phyloP scores from a whole-genome alignment of 2,888 invertebrate species.

The Drosophila diplacantha region DNA sequence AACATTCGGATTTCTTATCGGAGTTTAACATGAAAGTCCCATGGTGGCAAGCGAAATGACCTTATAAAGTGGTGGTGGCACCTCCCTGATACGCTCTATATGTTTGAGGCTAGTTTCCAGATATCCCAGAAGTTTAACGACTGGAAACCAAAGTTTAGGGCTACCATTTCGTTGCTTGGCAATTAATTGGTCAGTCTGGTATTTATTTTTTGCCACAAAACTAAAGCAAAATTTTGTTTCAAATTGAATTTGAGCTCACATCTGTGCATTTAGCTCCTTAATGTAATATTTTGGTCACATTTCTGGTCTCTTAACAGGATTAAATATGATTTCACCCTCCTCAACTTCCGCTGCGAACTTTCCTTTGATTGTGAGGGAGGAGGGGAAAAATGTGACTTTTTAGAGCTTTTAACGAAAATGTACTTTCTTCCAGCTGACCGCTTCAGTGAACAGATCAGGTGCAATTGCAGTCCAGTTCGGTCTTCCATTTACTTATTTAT shows the following conservation, averaged over 20 bases:
- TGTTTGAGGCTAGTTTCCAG: constrained; percentile 5
- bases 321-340: constrained; percentile 6
- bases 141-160: constrained; percentile 2
- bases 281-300: constrained; percentile 23
- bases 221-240: background rate
- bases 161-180: background rate
- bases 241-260: background rate
- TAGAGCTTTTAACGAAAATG: constrained; percentile 21
- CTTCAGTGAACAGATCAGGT: constrained; percentile 27
- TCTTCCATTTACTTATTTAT: constrained; percentile 24
- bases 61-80: constrained; percentile 25
- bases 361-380: constrained; percentile 13
- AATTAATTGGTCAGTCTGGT: background rate
- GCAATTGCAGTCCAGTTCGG: constrained; percentile 17
- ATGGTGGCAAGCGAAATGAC: constrained; percentile 5
- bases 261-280: background rate
- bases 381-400: constrained; percentile 15
- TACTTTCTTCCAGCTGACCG: constrained; percentile 29
- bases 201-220: constrained; percentile 13
- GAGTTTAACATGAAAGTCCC: constrained; percentile 21
- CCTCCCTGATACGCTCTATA: constrained; percentile 5
- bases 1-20: constrained; percentile 26
- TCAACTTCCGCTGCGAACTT: constrained; percentile 6
- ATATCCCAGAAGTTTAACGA: constrained; percentile 1
- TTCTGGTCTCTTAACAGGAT: constrained; percentile 21